Percentiles rank a stretch among this genome's conserved stretches.
Conservation (phyloP, 2,888 invertebrate genomes). For the Rhimphoctona megacephalus region DNA sequence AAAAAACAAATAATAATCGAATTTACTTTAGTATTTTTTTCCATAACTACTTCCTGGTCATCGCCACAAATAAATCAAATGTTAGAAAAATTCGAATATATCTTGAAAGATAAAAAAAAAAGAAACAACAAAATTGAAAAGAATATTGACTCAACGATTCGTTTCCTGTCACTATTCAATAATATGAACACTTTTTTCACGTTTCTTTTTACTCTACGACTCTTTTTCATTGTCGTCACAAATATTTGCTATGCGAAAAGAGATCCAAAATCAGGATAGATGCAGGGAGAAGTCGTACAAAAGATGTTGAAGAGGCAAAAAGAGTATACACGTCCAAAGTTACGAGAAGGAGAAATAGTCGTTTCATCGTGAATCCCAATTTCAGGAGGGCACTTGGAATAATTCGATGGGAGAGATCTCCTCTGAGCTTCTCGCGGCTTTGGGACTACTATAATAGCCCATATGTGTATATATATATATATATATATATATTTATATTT, state of each 20-base stretch:
- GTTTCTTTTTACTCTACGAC: not conserved
- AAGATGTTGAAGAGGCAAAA: conserved; percentile 10
- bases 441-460: conserved; percentile 5
- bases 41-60: not conserved
- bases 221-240: not conserved
- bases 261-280: conserved; percentile 2
- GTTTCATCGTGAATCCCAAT: conserved; percentile 58
- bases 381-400: conserved; percentile 59
- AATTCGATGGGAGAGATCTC: conserved; percentile 56
- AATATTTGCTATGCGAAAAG: not conserved
- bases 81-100: too few relatives aligned
- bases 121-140: not conserved
- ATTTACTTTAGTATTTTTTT: not conserved
- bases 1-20: not conserved
- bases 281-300: not conserved
- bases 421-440: conserved; percentile 34
- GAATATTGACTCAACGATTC: not conserved
- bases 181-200: not conserved
- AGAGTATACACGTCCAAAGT: conserved; percentile 3
- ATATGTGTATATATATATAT: not conserved
- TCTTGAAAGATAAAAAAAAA: too few relatives aligned
- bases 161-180: not conserved
- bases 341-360: conserved; percentile 39
- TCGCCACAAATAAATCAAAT: too few relatives aligned
- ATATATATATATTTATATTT: not conserved